Evolutionary conservation across 2,888 invertebrate species (phyloP), one percentile per base, ranked within the genome.

Genomic region (Drosophila prolongata): DNA sequence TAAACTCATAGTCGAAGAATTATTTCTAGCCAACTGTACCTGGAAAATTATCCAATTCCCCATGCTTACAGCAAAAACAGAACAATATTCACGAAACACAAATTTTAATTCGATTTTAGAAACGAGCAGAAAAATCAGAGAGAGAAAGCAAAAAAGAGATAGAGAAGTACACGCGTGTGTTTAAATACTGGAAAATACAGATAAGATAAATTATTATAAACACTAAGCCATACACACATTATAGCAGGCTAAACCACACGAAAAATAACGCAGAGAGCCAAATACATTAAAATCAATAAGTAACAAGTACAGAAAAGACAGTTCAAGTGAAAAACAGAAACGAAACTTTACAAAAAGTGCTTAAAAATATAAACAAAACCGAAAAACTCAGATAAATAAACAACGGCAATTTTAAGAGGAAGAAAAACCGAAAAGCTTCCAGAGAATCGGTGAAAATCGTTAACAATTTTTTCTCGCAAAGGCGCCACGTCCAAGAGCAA

Each of bases 401-500:
- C 56, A 55, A 27, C 54, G 40, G 34, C 19, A 38, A 68, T 43
- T 69, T 38, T 27, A n/a, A 14, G 24, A 67, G 67, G 67, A 67
- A 60, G 52, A 44, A 19, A 69, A 19, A 8, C 11, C 55, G 19
- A 64, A 64, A 58, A 46, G 65, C 47, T 50, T 57, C 56, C 53
- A 55, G 14, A 56, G 58, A 62, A 71, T 65, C 70, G 55, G 69
- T 50, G 50, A 68, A 76, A 81, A 72, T 53, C 73, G 57, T 60
- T 69, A 43, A 69, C 43, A 38, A 69, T 69, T 69, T 76, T 78
- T 78, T 85, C 79, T 85, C 75, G 82, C 87, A 78, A 80, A 86
- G 87, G 84, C 86, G 80, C 87, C 83, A 85, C 79, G 81, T 81
- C 75, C 77, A 72, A 77, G 62, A 81, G 76, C 79, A 91, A 91